A percentile compares a stretch with the other conserved stretches of the same genome.
Conservation (phyloP, 2,797 vertebrate species). For the Peromyscus aztecus region DNA sequence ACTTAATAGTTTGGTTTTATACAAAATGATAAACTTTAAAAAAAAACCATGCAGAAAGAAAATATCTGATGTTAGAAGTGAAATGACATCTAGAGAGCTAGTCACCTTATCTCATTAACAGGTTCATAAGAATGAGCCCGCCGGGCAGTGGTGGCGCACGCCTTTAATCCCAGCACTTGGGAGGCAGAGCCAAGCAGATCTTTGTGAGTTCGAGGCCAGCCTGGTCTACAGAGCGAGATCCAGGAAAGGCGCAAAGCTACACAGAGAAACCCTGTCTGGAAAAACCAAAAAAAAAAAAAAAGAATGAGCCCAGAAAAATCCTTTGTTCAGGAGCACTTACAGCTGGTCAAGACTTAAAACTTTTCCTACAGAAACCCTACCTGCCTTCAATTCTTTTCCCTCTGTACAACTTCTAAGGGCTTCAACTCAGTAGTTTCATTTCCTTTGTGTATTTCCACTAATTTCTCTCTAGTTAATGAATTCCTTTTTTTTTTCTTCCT, state of each 20-base stretch:
- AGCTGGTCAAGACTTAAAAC: conserved; percentile 13
- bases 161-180: too few species aligned
- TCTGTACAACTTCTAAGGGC: not conserved
- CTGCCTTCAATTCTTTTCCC: conserved; percentile 29
- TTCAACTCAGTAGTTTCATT: conserved; percentile 54
- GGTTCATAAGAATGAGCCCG: not conserved
- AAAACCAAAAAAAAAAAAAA: too few species aligned
- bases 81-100: conserved; percentile 45
- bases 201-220: too few species aligned
- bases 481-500: not conserved
- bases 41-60: conserved; percentile 46
- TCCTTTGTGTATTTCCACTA: conserved; percentile 22
- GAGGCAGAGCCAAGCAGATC: too few species aligned
- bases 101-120: not conserved
- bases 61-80: not conserved
- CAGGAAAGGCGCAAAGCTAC: too few species aligned
- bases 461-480: not conserved
- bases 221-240: too few species aligned
- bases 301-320: not conserved
- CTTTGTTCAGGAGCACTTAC: not conserved
- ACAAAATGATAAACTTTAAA: conserved; percentile 17
- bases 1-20: conserved; percentile 40
- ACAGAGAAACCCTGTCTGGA: too few species aligned
- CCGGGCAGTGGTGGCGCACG: too few species aligned
- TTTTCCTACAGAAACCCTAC: not conserved